phyloP scores from a whole-genome alignment of 2,888 invertebrate genomes.

The Zygogramma bicolorata region DNA sequence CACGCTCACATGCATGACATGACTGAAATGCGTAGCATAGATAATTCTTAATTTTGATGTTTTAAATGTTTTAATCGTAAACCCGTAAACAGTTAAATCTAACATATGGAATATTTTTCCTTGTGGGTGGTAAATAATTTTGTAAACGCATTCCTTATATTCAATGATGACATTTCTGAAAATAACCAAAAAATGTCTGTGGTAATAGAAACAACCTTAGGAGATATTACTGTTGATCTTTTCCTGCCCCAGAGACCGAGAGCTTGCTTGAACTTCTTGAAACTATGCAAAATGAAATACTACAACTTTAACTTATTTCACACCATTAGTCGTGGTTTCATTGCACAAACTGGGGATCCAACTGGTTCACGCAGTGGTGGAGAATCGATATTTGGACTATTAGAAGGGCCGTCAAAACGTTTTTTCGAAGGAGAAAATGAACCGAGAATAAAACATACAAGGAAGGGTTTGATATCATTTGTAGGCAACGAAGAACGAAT shows the following conservation, averaged over 20 bases:
- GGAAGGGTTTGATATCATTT: slow-evolving; percentile 91
- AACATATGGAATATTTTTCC: no score
- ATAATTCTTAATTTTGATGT: no score
- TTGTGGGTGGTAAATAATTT: no score
- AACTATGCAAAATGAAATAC: slow-evolving; percentile 97
- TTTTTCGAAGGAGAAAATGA: slow-evolving; percentile 93
- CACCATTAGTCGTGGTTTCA: slow-evolving; percentile 91
- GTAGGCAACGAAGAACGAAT: slow-evolving; percentile 93
- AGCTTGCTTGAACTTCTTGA: slow-evolving; percentile 93
- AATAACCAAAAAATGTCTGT: slow-evolving; percentile 81
- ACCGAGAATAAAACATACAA: slow-evolving; percentile 91
- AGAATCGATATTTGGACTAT: slow-evolving; percentile 85
- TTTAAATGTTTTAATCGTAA: no score
- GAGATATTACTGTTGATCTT: slow-evolving; percentile 95
- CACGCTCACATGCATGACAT: no score
- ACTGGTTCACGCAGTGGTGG: slow-evolving; percentile 92
- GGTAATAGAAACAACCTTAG: slow-evolving; percentile 96
- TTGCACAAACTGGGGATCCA: slow-evolving; percentile 98
- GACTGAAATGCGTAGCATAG: no score
- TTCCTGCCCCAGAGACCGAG: slow-evolving; percentile 88
- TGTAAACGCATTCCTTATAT: no score
- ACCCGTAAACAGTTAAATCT: no score
- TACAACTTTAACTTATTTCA: slow-evolving; percentile 97
- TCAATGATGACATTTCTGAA: no score
- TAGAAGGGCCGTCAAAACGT: slow-evolving; percentile 87